Evolutionary conservation across 2,797 vertebrate species (phyloP).

Genomic region (Rhabdophis nuchalis): DNA sequence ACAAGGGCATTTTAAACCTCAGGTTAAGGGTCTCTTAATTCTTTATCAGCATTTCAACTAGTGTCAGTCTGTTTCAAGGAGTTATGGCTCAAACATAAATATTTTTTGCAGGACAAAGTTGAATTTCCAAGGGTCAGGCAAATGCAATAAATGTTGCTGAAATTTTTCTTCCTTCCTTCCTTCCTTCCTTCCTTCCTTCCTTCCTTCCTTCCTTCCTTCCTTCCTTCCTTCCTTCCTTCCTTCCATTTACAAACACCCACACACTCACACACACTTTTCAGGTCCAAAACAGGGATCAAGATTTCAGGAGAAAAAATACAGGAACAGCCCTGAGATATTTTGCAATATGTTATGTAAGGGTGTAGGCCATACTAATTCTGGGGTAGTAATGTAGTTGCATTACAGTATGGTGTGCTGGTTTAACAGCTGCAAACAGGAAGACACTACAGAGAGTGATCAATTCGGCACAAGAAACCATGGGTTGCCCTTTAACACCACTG

Average conservation of each 20-base stretch:
- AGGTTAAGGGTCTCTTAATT: constrained; percentile 64
- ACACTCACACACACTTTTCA: neutral
- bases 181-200: too few species aligned
- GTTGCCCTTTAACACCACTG: too few species aligned
- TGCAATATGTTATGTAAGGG: neutral
- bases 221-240: too few species aligned
- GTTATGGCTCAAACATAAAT: constrained; percentile 64
- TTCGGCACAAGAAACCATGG: too few species aligned
- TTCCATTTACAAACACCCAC: too few species aligned
- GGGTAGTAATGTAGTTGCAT: too few species aligned
- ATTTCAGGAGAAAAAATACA: neutral
- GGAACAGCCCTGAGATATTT: neutral
- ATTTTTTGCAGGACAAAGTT: constrained; percentile 67
- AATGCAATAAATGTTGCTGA: constrained; percentile 59
- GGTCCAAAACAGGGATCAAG: neutral
- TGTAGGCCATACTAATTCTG: neutral
- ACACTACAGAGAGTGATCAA: too few species aligned
- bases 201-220: too few species aligned
- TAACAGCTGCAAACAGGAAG: too few species aligned
- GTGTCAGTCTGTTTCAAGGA: constrained; percentile 60
- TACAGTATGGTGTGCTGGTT: too few species aligned
- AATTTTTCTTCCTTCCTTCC: too few species aligned
- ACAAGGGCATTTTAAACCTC: constrained; percentile 55
- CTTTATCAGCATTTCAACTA: constrained; percentile 63
- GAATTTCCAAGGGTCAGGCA: constrained; percentile 51